phyloP scores from a whole-genome alignment of 2,888 invertebrate species.

The Melanargia galathea region DNA sequence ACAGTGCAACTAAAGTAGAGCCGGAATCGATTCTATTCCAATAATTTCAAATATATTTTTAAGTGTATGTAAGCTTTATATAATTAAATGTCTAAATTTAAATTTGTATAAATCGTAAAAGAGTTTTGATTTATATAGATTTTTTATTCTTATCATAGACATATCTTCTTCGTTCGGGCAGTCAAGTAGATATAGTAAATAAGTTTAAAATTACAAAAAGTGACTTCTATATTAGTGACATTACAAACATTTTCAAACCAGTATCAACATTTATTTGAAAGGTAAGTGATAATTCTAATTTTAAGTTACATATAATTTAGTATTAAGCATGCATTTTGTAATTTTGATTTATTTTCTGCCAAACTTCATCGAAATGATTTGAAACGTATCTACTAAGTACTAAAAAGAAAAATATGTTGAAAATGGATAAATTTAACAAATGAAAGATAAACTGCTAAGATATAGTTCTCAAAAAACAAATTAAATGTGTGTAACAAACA shows the following conservation, averaged over 20 bases:
- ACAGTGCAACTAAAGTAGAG: not conserved
- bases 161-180: not conserved
- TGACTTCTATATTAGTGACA: not conserved
- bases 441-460: not conserved
- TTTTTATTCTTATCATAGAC: too few relatives aligned
- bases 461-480: not conserved
- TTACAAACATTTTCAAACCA: not conserved
- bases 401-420: too few relatives aligned
- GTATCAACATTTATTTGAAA: not conserved
- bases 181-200: not conserved
- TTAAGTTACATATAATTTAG: not conserved
- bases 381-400: too few relatives aligned
- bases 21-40: too few relatives aligned
- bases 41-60: not conserved
- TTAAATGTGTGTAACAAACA: constrained; percentile 23
- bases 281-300: not conserved
- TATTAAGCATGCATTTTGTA: not conserved
- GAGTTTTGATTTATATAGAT: not conserved
- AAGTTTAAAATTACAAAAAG: not conserved
- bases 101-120: not conserved
- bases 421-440: too few relatives aligned
- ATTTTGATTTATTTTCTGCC: too few relatives aligned
- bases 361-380: too few relatives aligned
- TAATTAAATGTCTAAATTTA: too few relatives aligned
- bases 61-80: not conserved